Evolutionary conservation across 2,113 vertebrate genomes (phyloP), one percentile per base, ranked within the genome.

Genomic region (Pteruthius melanotis): DNA sequence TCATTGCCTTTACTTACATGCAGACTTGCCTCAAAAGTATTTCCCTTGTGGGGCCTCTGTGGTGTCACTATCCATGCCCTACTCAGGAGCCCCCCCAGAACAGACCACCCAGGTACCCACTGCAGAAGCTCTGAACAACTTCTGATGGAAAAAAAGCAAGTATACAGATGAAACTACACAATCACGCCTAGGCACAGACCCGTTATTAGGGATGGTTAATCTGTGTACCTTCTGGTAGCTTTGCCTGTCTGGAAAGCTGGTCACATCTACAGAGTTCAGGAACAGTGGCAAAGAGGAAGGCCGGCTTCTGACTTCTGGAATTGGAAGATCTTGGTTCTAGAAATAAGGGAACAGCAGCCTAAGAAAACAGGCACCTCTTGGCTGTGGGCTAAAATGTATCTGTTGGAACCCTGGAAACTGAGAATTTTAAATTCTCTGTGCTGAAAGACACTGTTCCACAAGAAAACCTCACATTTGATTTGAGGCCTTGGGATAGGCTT

Each of bases 221-320:
- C 52, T 60, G 21, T 35, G 91, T 90, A 95, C 90, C 92, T 91
- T 61, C 54, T 60, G 54, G 56, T 30, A 52, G 39, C 28, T 69
- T 42, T 80, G 64, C 27, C 50, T 52, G n/a, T 88, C 71, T 0
- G 1, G 10, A 42, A 42, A 35, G 59, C 13, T 63, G 50, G 11
- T 20, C 8, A 2, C 14, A 64, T 26, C 56, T 68, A 4, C 0
- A 40, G 90, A 66, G 90, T 50, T 82, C 4, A 66, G 53, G 13
- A 11, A 37, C 0, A 89, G 39, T 9, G 96, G 97, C 47, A 90
- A 84, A 86, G 96, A 97, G 69, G 69, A 90, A 23, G 93, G 77
- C 1, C 95, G 74, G 64, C n/a, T 47, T 95, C 87, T 96, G 42
- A 54, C 28, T 85, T 65, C 84, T 53, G 54, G 44, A n/a, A 78